Conservation (phyloP, 2,113 vertebrate genomes). For the Podocnemis expansa region DNA sequence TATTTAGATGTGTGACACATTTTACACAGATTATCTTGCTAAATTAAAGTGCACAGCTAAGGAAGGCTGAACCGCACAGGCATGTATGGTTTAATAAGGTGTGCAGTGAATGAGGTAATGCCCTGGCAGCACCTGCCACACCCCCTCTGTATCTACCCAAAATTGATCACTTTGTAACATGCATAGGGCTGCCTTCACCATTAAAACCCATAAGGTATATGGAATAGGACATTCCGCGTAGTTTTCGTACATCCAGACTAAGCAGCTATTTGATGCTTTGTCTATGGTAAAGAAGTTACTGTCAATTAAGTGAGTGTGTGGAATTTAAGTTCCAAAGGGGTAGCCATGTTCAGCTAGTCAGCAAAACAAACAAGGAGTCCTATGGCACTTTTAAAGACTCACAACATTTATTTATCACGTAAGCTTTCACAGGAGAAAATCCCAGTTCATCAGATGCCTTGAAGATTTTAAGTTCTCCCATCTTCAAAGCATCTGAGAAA, state of each 20-base stretch:
- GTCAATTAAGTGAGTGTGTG: background rate
- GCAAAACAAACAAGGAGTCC: too few species aligned
- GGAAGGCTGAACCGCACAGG: background rate
- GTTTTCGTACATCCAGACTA: too few species aligned
- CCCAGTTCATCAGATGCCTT: too few species aligned
- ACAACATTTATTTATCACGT: too few species aligned
- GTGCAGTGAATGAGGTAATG: background rate
- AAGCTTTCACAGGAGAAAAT: too few species aligned
- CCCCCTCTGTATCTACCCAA: background rate
- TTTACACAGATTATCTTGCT: background rate
- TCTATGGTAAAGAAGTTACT: background rate
- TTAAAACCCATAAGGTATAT: background rate
- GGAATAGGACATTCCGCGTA: background rate
- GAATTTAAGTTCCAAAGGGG: too few species aligned
- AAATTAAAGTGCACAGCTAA: background rate
- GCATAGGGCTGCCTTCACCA: background rate
- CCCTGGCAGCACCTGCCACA: background rate
- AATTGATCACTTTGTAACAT: background rate
- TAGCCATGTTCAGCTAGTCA: too few species aligned
- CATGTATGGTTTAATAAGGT: background rate
- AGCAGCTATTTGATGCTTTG: background rate
- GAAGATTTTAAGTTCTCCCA: too few species aligned
- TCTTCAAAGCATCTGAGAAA: too few species aligned
- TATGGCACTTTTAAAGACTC: too few species aligned
- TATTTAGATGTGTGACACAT: background rate